Evolutionary conservation across 1,140 invertebrate species (phyloP).

Genomic region (Berghia stephanieae): DNA sequence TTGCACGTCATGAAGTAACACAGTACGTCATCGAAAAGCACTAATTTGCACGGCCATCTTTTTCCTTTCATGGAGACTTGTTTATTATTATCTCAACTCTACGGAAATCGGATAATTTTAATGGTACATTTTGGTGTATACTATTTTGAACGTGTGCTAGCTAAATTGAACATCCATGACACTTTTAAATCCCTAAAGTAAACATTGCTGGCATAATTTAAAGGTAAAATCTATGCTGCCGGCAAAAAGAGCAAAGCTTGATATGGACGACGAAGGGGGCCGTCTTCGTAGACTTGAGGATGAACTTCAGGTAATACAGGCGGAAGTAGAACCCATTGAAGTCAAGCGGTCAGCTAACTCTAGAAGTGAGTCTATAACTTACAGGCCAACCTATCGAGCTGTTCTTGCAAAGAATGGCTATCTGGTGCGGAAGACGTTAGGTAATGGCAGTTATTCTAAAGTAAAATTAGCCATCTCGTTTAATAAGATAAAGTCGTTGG

Average conservation of each 20-base stretch:
- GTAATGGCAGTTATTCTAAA: conserved; percentile 64
- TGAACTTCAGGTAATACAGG: conserved; percentile 56
- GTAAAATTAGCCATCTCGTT: conserved; percentile 60
- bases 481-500: conserved; percentile 55
- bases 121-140: no score
- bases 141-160: no score
- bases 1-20: no score
- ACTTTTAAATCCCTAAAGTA: no score
- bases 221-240: conserved; percentile 55
- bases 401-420: conserved; percentile 56
- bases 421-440: conserved; percentile 55
- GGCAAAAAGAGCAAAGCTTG: conserved; percentile 47
- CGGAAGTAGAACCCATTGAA: conserved; percentile 56
- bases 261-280: conserved; percentile 42
- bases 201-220: no score
- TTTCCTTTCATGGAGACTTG: no score
- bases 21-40: no score
- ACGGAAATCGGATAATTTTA: no score
- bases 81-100: no score
- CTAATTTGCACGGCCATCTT: no score
- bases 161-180: no score
- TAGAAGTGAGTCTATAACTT: conserved; percentile 50
- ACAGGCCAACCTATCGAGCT: conserved; percentile 59
- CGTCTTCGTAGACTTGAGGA: conserved; percentile 38
- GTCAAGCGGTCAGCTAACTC: conserved; percentile 40